Percentiles rank a stretch among this genome's conserved stretches.
These are phyloP conservation scores for Plagodis pulveraria DNA, from an alignment of 2,888 invertebrate genomes.

Conservation along the genomic window DNA sequence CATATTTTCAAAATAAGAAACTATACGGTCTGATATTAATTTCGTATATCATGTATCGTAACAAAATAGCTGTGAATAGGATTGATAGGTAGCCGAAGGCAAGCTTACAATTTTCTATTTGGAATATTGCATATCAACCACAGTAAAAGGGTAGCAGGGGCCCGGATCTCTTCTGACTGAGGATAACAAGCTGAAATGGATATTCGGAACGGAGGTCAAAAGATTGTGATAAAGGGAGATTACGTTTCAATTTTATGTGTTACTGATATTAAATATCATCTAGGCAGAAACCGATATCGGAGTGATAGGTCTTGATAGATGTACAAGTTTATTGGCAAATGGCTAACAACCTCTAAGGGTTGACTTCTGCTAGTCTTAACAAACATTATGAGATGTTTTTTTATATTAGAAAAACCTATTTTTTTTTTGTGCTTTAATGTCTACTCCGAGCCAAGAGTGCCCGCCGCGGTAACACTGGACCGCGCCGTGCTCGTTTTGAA, in stretches of 20 bases:
- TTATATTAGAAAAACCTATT: no score
- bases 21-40: neutral
- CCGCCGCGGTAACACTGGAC: no score
- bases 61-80: slow-evolving; percentile 5
- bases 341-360: no score
- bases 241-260: slow-evolving; percentile 21
- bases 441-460: no score
- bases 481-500: no score
- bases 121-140: slow-evolving; percentile 32
- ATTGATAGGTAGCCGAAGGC: slow-evolving; percentile 6
- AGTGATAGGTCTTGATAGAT: no score
- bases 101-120: slow-evolving; percentile 31
- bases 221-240: slow-evolving; percentile 25
- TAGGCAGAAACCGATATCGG: slow-evolving; percentile 6
- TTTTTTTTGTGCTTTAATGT: no score
- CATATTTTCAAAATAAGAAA: neutral
- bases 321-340: no score
- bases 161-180: slow-evolving; percentile 23
- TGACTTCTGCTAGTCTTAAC: no score
- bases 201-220: slow-evolving; percentile 24
- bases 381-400: no score
- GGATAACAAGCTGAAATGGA: slow-evolving; percentile 32
- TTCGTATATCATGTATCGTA: neutral
- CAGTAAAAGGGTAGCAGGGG: slow-evolving; percentile 36
- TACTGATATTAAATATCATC: slow-evolving; percentile 14